A percentile compares a stretch with the other conserved stretches of the same genome.
These are phyloP conservation scores for Leucozona laternaria DNA, from an alignment of 2,888 invertebrate genomes.

Conservation along the genomic window DNA sequence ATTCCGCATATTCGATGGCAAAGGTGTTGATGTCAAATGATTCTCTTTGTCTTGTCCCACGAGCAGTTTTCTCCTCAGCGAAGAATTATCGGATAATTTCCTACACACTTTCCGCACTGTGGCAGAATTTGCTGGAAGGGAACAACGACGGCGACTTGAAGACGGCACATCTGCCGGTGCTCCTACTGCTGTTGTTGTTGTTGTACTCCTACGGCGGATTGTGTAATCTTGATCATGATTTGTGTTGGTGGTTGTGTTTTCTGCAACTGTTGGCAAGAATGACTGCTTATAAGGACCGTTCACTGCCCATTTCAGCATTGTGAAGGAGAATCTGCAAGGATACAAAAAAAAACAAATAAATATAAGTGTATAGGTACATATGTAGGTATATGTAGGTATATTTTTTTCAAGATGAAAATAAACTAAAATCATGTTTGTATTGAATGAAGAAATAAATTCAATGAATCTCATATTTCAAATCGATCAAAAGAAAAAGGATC, in stretches of 20 bases:
- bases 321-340: conserved; percentile 62
- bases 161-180: conserved; percentile 51
- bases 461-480: conserved; percentile 54
- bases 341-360: conserved; percentile 36
- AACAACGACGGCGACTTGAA: conserved; percentile 58
- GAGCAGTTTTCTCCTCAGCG: conserved; percentile 60
- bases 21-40: conserved; percentile 81
- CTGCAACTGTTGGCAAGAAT: conserved; percentile 77
- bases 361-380: neutral
- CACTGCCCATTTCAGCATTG: conserved; percentile 83
- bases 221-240: conserved; percentile 68
- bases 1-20: conserved; percentile 75
- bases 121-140: conserved; percentile 46
- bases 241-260: conserved; percentile 41
- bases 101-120: conserved; percentile 76
- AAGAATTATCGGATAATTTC: conserved; percentile 77
- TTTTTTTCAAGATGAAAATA: conserved; percentile 3
- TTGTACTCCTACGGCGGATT: conserved; percentile 69
- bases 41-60: conserved; percentile 80
- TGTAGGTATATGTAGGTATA: conserved; percentile 2
- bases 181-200: conserved; percentile 36
- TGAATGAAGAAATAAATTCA: neutral
- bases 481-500: conserved; percentile 39
- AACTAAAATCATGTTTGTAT: conserved; percentile 31
- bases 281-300: conserved; percentile 80